Evolutionary conservation across 2,113 vertebrate genomes (phyloP), one percentile per base, ranked within the genome.

Genomic region (Aphyosemion australe): DNA sequence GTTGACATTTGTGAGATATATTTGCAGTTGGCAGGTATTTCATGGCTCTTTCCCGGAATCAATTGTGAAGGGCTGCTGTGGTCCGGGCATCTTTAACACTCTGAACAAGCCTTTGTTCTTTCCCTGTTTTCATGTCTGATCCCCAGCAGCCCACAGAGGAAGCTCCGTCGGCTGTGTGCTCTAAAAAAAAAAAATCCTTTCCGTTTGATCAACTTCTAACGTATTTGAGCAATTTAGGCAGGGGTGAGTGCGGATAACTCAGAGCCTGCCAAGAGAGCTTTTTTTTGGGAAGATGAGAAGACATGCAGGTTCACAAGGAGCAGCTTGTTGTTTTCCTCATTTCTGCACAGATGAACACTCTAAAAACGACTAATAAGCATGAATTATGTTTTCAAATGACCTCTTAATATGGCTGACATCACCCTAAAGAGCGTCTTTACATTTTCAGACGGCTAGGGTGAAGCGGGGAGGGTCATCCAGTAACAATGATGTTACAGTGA

Each of bases 91-190:
- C 72, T 84, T 88, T 77, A 78, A 72, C 78, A 69, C 65, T 62
- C 82, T 65, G 41, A 77, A 81, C 81, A 51, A 77, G 86, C 69
- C 86, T 87, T 90, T 90, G 81, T 84, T 90, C 84, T 84, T 71
- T 68, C 48, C 59, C 70, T 39, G 75, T 86, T 84, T 85, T 80
- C 62, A 85, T 79, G 72, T 85, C 75, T 84, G 77, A 87, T 85
- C 80, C 71, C 53, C 55, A 77, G 60, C 68, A 77, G 74, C 82
- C 84, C 79, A 72, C 58, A 64, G 85, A 79, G 69, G 52, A 82
- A 78, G 74, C 76, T 67, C 62, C 72, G 72, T 72, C 26, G 51
- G 71, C 73, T 56, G 50, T 19, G 32, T 5, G 37, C 70, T 70
- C 49, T 20, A 8, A 65, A 66, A 79, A 53, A 11, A 26, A 26